phyloP scores from a whole-genome alignment of 2,888 invertebrate species.

The Tanypteryx hageni region DNA sequence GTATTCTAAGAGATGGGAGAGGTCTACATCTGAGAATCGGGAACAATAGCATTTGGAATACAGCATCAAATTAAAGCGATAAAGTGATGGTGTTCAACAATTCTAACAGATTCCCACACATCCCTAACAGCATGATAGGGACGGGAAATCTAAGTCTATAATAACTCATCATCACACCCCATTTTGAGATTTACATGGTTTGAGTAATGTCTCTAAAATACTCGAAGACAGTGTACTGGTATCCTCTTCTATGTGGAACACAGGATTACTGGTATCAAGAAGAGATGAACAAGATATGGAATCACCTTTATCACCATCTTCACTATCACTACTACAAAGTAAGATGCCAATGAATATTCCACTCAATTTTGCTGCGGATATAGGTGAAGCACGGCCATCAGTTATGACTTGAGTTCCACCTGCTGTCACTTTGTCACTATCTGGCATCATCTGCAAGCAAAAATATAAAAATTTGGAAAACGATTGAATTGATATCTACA shows the following conservation, averaged over 20 bases:
- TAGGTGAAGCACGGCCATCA: constrained; percentile 18
- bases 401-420: constrained; percentile 46
- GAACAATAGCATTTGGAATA: not conserved
- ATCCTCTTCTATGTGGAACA: not conserved
- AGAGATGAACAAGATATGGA: not conserved
- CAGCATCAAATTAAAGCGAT: not conserved
- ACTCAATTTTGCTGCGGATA: constrained; percentile 47
- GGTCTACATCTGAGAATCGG: not conserved
- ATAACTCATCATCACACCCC: constrained; percentile 21
- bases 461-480: not conserved
- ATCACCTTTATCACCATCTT: not conserved
- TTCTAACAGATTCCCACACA: constrained; percentile 58
- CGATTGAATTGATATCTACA: not conserved
- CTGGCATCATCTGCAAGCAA: constrained; percentile 78
- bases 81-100: constrained; percentile 50
- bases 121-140: not conserved
- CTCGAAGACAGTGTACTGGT: not conserved
- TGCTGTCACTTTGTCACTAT: constrained; percentile 44
- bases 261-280: not conserved
- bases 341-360: constrained; percentile 46
- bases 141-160: constrained; percentile 52
- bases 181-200: not conserved
- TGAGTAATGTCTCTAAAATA: not conserved
- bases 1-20: not conserved
- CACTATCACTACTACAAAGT: not conserved